phyloP scores from a whole-genome alignment of 1,140 invertebrate species.

The Drosophila murphyi region DNA sequence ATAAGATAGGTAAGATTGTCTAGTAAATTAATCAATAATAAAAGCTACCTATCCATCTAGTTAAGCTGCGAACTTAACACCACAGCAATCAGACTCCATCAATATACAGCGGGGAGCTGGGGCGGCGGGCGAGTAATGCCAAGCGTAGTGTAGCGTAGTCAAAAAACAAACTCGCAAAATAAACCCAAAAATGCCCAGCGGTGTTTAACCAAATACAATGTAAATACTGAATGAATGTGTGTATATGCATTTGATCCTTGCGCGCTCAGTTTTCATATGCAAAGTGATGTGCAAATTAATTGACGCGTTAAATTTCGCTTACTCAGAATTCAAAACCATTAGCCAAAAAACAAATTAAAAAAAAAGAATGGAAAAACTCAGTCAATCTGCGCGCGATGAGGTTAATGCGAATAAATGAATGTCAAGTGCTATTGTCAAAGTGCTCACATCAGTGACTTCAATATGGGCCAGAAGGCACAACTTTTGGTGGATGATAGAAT shows the following conservation, averaged over 20 bases:
- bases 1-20: not conserved
- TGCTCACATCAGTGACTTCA: slow-evolving; percentile 65
- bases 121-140: slow-evolving; percentile 38
- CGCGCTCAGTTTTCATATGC: slow-evolving; percentile 22
- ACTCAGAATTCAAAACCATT: slow-evolving; percentile 6
- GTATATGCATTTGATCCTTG: slow-evolving; percentile 8
- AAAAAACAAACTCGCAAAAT: slow-evolving; percentile 66
- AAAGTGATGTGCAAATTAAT: slow-evolving; percentile 30
- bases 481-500: slow-evolving; percentile 16
- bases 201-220: slow-evolving; percentile 28
- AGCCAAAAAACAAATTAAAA: not conserved
- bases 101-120: not conserved
- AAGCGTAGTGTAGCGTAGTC: slow-evolving; percentile 59
- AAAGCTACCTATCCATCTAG: not conserved
- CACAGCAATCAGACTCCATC: not conserved
- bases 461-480: slow-evolving; percentile 22
- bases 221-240: slow-evolving; percentile 35
- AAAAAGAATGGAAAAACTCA: not conserved
- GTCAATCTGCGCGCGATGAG: slow-evolving; percentile 11
- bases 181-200: slow-evolving; percentile 68
- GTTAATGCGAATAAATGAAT: slow-evolving; percentile 41
- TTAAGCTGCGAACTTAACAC: not conserved
- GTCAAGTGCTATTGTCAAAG: slow-evolving; percentile 66
- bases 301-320: slow-evolving; percentile 24
- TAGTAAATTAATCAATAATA: not conserved